Percentiles rank a stretch among this genome's conserved stretches.
These are phyloP conservation scores for Atherix ibis DNA, from an alignment of 2,888 invertebrate genomes.

Conservation along the genomic window DNA sequence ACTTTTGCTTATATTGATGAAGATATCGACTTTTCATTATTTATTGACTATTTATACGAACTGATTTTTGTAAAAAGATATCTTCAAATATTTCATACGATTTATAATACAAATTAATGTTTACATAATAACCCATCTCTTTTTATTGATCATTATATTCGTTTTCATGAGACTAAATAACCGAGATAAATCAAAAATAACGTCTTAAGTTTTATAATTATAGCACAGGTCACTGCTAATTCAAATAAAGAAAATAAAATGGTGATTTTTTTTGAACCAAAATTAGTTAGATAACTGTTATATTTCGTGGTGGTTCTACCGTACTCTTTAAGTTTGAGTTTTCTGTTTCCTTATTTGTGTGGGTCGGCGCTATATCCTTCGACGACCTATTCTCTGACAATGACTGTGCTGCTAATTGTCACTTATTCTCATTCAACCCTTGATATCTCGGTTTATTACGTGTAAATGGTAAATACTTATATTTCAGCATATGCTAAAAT, in stretches of 20 bases:
- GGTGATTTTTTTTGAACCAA: background rate
- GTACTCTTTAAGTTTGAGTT: slow-evolving; percentile 7
- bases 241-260: too few species aligned
- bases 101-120: slow-evolving; percentile 4
- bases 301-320: slow-evolving; percentile 28
- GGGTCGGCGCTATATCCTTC: slow-evolving; percentile 17
- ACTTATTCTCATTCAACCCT: slow-evolving; percentile 37
- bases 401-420: slow-evolving; percentile 37
- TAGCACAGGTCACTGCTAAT: slow-evolving; percentile 7
- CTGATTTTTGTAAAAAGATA: slow-evolving; percentile 5
- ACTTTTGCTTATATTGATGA: too few species aligned
- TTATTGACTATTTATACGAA: too few species aligned
- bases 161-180: slow-evolving; percentile 6
- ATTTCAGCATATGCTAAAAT: slow-evolving; percentile 97
- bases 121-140: slow-evolving; percentile 5
- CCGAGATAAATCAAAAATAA: slow-evolving; percentile 3
- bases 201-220: slow-evolving; percentile 1
- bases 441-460: slow-evolving; percentile 95
- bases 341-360: slow-evolving; percentile 7
- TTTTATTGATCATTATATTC: slow-evolving; percentile 1
- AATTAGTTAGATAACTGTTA: slow-evolving; percentile 24
- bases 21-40: too few species aligned
- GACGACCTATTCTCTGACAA: slow-evolving; percentile 15
- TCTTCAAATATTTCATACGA: slow-evolving; percentile 7
- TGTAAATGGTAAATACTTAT: slow-evolving; percentile 96